Evolutionary conservation across 2,888 invertebrate species (phyloP).

Genomic region (Drosophila maculinotata): DNA sequence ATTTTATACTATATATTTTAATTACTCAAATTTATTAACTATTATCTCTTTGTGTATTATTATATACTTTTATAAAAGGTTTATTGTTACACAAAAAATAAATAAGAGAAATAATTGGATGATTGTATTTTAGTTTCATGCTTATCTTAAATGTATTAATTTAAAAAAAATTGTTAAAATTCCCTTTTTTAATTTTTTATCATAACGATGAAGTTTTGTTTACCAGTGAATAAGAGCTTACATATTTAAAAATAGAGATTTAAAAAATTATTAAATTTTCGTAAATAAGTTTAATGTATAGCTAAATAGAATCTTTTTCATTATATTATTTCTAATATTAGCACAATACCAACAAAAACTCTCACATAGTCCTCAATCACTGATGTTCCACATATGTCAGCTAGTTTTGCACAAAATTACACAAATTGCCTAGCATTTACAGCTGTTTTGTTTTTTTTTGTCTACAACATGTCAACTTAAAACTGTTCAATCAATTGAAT

Average conservation of each 20-base stretch:
- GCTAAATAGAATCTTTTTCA: background rate
- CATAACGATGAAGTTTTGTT: too few species aligned
- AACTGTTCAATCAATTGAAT: slow-evolving; percentile 45
- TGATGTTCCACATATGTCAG: slow-evolving; percentile 37
- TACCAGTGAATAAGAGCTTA: too few species aligned
- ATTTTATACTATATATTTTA: background rate
- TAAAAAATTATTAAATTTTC: background rate
- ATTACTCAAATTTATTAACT: background rate
- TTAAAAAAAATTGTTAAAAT: too few species aligned
- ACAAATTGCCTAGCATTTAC: slow-evolving; percentile 24
- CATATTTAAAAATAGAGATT: too few species aligned
- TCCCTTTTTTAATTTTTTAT: too few species aligned
- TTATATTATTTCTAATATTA: background rate
- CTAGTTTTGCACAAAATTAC: slow-evolving; percentile 40
- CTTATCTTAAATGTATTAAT: too few species aligned
- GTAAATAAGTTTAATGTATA: background rate
- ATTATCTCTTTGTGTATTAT: background rate
- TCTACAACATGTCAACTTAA: slow-evolving; percentile 47
- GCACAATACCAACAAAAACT: background rate
- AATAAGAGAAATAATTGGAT: too few species aligned
- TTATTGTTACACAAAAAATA: background rate
- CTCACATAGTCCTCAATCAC: slow-evolving; percentile 20
- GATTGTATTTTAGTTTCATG: too few species aligned
- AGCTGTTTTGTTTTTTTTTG: slow-evolving; percentile 13
- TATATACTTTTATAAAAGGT: background rate